Conservation (phyloP, 2,113 vertebrate genomes). For the Colistium nudipinnis region DNA sequence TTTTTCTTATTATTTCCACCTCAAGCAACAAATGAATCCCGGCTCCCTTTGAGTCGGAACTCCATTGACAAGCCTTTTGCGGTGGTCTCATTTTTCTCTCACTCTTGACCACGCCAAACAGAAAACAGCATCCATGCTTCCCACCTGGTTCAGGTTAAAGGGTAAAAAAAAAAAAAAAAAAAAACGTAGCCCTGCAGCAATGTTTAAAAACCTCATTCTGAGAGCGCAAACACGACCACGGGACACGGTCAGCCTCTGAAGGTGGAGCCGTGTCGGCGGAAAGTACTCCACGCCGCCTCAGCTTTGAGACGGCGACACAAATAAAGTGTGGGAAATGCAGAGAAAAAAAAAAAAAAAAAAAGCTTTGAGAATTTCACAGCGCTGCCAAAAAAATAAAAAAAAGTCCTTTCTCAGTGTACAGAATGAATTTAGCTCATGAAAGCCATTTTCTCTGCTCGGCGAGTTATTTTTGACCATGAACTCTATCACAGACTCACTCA, state of each 20-base stretch:
- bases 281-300: constrained; percentile 3
- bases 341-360: constrained; percentile 3
- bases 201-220: no score
- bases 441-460: no score
- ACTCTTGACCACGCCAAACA: constrained; percentile 45
- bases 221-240: no score
- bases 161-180: no score
- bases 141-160: constrained; percentile 40
- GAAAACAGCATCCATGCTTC: constrained; percentile 9
- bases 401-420: not conserved
- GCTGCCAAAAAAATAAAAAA: constrained; percentile 13
- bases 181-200: no score
- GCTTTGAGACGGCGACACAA: constrained; percentile 31
- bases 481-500: no score
- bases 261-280: constrained; percentile 3
- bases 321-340: constrained; percentile 16
- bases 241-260: not conserved
- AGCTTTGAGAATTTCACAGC: constrained; percentile 12
- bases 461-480: not conserved
- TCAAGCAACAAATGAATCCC: constrained; percentile 25
- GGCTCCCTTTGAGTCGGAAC: constrained; percentile 30
- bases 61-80: constrained; percentile 41
- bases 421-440: no score
- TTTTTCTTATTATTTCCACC: constrained; percentile 9
- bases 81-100: constrained; percentile 42